A percentile compares a stretch with the other conserved stretches of the same genome.
These are phyloP conservation scores for Cryptus armator DNA, from an alignment of 2,888 invertebrate genomes.

Conservation along the genomic window DNA sequence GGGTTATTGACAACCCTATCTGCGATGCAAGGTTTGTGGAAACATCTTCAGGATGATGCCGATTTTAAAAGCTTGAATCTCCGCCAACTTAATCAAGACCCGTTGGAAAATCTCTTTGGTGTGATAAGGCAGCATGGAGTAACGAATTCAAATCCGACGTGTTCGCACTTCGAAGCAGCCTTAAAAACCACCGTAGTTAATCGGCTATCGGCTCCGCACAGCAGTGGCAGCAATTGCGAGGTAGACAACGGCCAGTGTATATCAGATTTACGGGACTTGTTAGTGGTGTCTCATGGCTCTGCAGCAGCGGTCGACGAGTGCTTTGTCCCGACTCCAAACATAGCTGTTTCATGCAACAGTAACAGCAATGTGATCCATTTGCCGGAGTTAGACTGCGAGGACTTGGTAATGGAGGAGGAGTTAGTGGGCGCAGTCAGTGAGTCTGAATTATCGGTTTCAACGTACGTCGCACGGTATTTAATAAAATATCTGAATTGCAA, in stretches of 20 bases:
- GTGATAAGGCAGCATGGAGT: constrained; percentile 25
- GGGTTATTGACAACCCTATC: constrained; percentile 25
- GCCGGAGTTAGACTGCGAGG: too few relatives aligned
- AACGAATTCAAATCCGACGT: constrained; percentile 5
- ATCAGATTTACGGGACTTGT: too few relatives aligned
- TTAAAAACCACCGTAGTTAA: constrained; percentile 1
- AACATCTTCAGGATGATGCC: background rate
- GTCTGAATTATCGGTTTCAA: too few relatives aligned
- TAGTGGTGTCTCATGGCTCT: too few relatives aligned
- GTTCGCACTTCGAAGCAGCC: constrained; percentile 23
- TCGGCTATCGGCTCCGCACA: constrained; percentile 13
- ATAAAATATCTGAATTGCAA: too few relatives aligned
- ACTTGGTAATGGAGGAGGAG: too few relatives aligned
- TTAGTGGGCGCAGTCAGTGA: too few relatives aligned
- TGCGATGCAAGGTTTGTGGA: constrained; percentile 39
- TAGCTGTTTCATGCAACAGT: too few relatives aligned
- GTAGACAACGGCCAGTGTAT: constrained; percentile 15
- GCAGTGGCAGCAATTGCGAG: constrained; percentile 35
- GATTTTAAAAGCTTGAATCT: constrained; percentile 28
- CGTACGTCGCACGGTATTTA: too few relatives aligned
- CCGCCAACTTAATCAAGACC: constrained; percentile 34
- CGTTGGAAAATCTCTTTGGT: constrained; percentile 34
- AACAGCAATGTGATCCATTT: too few relatives aligned
- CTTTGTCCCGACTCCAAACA: too few relatives aligned
- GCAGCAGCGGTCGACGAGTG: too few relatives aligned